A percentile compares a stretch with the other conserved stretches of the same genome.
Evolutionary conservation across 2,888 invertebrate genomes (phyloP).

Genomic region (Nephrotoma flavescens): DNA sequence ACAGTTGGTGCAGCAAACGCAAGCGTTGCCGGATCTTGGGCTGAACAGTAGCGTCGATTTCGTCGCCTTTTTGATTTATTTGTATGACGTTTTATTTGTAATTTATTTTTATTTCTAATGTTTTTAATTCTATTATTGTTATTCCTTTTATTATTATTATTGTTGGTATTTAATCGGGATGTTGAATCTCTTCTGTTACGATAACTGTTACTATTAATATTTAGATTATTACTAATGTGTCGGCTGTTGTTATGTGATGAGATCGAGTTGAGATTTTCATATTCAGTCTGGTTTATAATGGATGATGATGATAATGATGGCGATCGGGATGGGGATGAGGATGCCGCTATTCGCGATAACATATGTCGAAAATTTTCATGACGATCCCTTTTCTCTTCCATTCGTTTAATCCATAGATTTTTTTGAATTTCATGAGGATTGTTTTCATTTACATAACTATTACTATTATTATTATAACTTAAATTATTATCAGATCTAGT

Average conservation of each 20-base stretch:
- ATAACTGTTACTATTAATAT: constrained; percentile 7
- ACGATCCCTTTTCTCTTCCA: neutral
- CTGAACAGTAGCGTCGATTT: constrained; percentile 37
- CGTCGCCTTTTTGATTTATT: constrained; percentile 12
- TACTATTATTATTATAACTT: constrained; percentile 4
- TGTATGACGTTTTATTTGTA: neutral
- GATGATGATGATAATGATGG: neutral
- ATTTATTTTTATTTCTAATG: neutral
- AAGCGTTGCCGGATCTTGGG: constrained; percentile 46
- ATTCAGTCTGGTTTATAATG: neutral
- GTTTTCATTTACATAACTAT: constrained; percentile 1
- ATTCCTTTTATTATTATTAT: constrained; percentile 13
- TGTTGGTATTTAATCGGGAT: constrained; percentile 9
- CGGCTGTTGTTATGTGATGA: constrained; percentile 9
- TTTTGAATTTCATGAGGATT: neutral
- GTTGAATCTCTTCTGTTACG: constrained; percentile 9
- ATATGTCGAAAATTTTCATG: neutral
- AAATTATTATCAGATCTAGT: constrained; percentile 2
- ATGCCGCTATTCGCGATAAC: neutral
- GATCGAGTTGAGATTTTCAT: neutral
- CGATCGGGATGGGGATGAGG: neutral
- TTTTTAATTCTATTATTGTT: constrained; percentile 11
- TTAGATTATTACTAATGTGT: neutral
- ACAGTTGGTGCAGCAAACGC: constrained; percentile 50
- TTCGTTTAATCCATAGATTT: neutral